Evolutionary conservation across 2,888 invertebrate genomes (phyloP), one percentile per base, ranked within the genome.

Genomic region (Limnephilus rhombicus): DNA sequence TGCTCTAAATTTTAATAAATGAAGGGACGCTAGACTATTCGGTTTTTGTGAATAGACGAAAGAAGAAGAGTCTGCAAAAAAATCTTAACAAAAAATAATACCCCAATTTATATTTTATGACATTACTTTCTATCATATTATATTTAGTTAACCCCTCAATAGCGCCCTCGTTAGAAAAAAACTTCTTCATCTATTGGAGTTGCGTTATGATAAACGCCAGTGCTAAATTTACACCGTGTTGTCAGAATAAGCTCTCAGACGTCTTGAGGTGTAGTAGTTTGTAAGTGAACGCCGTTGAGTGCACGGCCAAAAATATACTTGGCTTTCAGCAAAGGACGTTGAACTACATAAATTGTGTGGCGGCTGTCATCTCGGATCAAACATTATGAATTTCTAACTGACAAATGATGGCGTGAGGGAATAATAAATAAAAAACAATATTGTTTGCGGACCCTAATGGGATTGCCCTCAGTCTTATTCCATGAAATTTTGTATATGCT

Each of bases 261-360:
- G 24, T 34, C 68, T 37, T 37, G 24, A 37, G 83, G 41, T 37
- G 68, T 68, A n/a, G 68, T 68, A n/a, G 68, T 68, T 68, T 68
- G 83, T 86, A 45, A 86, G 86, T 86, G 86, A 45, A 11, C 45
- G 45, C 24, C 29, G 45, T 13, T 29, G 86, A 45, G 41, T 45
- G 86, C 29, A 45, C n/a, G 13, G 86, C 41, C 86, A 37, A 86
- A 86, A 86, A 86, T 86, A 86, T 45, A 86, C 86, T 49, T 86
- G 49, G 86, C 86, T 86, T 86, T 86, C n/a, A 86, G 86, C 86
- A 45, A 41, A 24, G 86, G 86, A 86, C 86, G 86, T 86, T 86
- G 86, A 86, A 86, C 86, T 45, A 86, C 24, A 3, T 15, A 13
- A 49, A 13, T 68, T 24, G 68, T 68, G 68, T 49, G 45, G 49